phyloP scores from a whole-genome alignment of 2,888 invertebrate species.

The Lasioglossum morio region DNA sequence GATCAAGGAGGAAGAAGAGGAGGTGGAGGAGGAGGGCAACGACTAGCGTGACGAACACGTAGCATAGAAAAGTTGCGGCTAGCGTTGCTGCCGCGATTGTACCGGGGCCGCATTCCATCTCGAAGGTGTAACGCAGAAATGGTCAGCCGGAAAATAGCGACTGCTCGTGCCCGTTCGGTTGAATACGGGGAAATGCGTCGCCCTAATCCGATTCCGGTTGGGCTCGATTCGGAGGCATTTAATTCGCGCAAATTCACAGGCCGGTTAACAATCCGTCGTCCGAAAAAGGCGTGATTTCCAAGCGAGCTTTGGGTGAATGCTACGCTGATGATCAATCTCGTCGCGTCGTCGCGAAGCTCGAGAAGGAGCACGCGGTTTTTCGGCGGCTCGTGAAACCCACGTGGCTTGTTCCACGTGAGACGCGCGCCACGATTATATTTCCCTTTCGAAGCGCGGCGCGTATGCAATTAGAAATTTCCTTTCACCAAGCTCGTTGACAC shows the following conservation, averaged over 20 bases:
- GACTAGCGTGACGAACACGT: slow-evolving; percentile 37
- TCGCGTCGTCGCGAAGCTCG: background rate
- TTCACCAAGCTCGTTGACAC: slow-evolving; percentile 72
- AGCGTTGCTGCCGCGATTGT: slow-evolving; percentile 10
- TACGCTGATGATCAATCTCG: background rate
- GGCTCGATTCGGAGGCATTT: slow-evolving; percentile 17
- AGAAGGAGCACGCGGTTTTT: background rate
- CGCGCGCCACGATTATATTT: slow-evolving; percentile 22
- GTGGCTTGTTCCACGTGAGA: slow-evolving; percentile 53
- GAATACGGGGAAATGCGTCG: slow-evolving; percentile 21
- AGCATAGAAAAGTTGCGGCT: slow-evolving; percentile 26
- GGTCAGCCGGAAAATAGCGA: slow-evolving; percentile 25
- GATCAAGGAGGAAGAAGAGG: background rate
- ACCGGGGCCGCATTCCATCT: slow-evolving; percentile 26
- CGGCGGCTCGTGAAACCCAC: slow-evolving; percentile 30
- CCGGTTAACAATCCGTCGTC: background rate
- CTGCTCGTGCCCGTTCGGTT: background rate
- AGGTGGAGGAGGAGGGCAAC: background rate
- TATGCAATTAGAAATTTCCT: slow-evolving; percentile 74
- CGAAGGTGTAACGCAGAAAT: slow-evolving; percentile 20
- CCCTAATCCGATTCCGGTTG: slow-evolving; percentile 25
- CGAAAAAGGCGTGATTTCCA: background rate
- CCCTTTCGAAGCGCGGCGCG: slow-evolving; percentile 51
- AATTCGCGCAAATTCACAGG: background rate
- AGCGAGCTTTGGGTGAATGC: slow-evolving; percentile 33